phyloP scores from a whole-genome alignment of 2,888 invertebrate species.

The Icerya purchasi region DNA sequence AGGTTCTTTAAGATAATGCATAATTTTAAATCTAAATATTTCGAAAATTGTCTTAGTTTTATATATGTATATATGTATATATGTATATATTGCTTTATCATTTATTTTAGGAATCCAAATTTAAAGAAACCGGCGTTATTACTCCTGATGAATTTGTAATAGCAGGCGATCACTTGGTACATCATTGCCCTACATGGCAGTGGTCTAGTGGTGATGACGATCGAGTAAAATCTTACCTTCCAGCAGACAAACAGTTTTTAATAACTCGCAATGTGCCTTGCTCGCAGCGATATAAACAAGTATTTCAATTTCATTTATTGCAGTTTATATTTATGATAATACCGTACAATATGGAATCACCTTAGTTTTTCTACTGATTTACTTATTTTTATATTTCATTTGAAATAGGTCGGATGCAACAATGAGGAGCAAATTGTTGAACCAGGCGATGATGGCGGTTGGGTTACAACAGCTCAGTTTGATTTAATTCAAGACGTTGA shows the following conservation, averaged over 20 bases:
- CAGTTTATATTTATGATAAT: too few relatives aligned
- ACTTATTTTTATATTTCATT: too few relatives aligned
- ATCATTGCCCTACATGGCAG: conserved; percentile 99
- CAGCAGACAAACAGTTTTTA: conserved; percentile 87
- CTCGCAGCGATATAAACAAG: conserved; percentile 80
- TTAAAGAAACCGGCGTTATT: conserved; percentile 87
- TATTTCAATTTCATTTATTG: conserved; percentile 23
- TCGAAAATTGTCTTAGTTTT: not conserved
- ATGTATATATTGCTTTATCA: too few relatives aligned
- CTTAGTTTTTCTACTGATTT: too few relatives aligned
- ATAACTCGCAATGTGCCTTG: conserved; percentile 95
- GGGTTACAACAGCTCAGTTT: conserved; percentile 96
- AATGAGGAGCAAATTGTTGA: conserved; percentile 83
- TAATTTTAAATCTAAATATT: not conserved
- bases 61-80: too few relatives aligned
- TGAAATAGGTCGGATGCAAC: conserved; percentile 30
- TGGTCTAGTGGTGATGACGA: conserved; percentile 86
- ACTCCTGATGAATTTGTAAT: conserved; percentile 99
- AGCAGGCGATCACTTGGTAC: conserved; percentile 94
- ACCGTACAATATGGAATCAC: too few relatives aligned
- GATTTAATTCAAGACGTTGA: conserved; percentile 41
- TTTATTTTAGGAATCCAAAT: conserved; percentile 66
- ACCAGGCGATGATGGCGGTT: conserved; percentile 68
- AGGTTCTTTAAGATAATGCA: conserved; percentile 42
- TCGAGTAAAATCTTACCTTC: conserved; percentile 73